Percentiles rank a stretch among this genome's conserved stretches.
Conservation (phyloP, 2,888 invertebrate genomes). For the Rambutsinella grinnellia region DNA sequence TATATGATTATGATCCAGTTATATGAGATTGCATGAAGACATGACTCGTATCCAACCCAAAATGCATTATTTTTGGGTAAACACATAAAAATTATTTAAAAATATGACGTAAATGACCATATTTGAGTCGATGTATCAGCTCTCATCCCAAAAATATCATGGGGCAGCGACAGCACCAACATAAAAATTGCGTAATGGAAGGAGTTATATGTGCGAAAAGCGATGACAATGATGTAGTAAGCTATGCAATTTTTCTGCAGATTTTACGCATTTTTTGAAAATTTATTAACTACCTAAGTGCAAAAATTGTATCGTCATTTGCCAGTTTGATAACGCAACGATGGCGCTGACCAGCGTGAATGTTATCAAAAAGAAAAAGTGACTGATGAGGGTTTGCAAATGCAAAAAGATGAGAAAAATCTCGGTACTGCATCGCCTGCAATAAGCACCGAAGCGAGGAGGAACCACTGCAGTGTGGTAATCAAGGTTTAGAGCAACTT, state of each 20-base stretch:
- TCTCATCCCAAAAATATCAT: neutral
- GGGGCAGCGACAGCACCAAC: neutral
- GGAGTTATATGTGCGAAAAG: neutral
- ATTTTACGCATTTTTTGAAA: neutral
- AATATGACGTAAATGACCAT: conserved; percentile 36
- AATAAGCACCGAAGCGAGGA: conserved; percentile 33
- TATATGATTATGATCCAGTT: neutral
- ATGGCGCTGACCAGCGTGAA: neutral
- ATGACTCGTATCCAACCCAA: neutral
- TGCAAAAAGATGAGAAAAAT: conserved; percentile 2
- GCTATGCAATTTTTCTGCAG: neutral
- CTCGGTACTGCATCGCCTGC: conserved; percentile 5
- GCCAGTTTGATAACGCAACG: neutral
- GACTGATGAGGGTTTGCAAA: neutral
- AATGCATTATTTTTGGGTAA: neutral
- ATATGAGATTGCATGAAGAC: neutral
- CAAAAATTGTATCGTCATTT: neutral
- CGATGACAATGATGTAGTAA: neutral
- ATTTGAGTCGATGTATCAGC: neutral
- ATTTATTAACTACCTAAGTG: neutral
- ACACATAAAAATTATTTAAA: neutral
- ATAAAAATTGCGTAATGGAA: neutral
- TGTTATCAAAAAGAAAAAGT: neutral
- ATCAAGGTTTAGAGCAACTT: conserved; percentile 55
- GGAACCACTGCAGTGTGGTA: conserved; percentile 49